Percentiles rank a stretch among this genome's conserved stretches.
phyloP scores from a whole-genome alignment of 2,888 invertebrate genomes.

The Gandaritis pyraliata region DNA sequence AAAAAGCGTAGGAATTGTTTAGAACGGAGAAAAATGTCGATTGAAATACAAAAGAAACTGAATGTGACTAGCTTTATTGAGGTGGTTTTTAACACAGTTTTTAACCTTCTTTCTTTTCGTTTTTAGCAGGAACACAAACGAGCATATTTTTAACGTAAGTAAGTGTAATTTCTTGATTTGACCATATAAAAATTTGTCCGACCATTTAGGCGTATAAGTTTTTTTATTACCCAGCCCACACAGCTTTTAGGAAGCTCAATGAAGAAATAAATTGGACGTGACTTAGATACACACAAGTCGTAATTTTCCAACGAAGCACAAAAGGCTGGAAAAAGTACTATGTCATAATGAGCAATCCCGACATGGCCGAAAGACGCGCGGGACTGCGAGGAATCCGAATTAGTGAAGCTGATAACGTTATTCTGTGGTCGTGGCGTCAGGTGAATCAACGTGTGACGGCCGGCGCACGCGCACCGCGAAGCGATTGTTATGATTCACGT shows the following conservation, averaged over 20 bases:
- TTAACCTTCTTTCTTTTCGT: no score
- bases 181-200: no score
- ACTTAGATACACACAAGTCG: slow-evolving; percentile 1
- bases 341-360: slow-evolving; percentile 28
- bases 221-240: slow-evolving; percentile 5
- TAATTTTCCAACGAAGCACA: slow-evolving; percentile 16
- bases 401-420: slow-evolving; percentile 36
- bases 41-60: not conserved
- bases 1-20: not conserved
- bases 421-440: slow-evolving; percentile 41
- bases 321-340: slow-evolving; percentile 20
- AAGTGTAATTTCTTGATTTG: no score
- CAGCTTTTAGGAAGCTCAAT: slow-evolving; percentile 17
- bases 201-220: not conserved
- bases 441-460: slow-evolving; percentile 70
- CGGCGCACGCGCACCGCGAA: slow-evolving; percentile 44
- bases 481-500: slow-evolving; percentile 76
- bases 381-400: slow-evolving; percentile 28
- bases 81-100: no score
- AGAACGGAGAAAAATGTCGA: not conserved
- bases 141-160: no score
- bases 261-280: slow-evolving; percentile 18
- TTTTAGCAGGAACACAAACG: no score
- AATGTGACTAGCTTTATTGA: no score
- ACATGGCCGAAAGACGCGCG: slow-evolving; percentile 26